Base-by-base conservation (phyloP, 2,888 invertebrate species). In the Sarcophaga carnaria region DNA sequence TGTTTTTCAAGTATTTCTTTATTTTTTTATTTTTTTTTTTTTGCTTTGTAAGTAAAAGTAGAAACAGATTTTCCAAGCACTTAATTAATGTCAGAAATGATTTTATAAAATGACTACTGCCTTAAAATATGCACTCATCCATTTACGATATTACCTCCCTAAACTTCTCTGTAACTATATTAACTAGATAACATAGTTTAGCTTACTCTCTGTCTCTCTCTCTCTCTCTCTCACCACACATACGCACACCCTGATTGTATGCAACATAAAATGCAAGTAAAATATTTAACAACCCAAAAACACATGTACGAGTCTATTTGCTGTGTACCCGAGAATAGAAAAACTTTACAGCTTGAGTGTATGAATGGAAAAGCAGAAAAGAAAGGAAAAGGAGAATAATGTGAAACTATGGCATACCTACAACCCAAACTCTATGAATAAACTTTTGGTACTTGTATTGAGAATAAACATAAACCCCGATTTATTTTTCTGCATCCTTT, bases 71-170 rank as follows among this genome's bases (percentile, higher is more conserved):
- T 80, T 71, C 80, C 72, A 77, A 85, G 63, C 80, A 85, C 80
- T 85, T 80, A 80, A 77, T 85, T 85, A 77, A 76, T 80, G 80
- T 69, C 74, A 78, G 63, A 85, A 81, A 81, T 85, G 54, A 78
- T 81, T 81, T 37, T 64, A 27, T 66, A n/a, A 69, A 77, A 77
- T 72, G 49, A 77, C 72, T 76, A 54, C 60, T 60, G 22, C 76
- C 47, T n/a, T 66, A 66, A 77, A 62, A 69, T 69, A 71, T 20
- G 12, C 66, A 59, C 67, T 67, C n/a, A 66, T 10, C 14, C 59
- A 17, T 49, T 45, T 54, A 20, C 20, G 66, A 37, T 17, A 67
- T 17, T 54, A 17, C 54, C 54, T 54, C 12, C 12, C 54, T 54
- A 54, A 14, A 17, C 17, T 14, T 54, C 12, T 54, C 54, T 54